These are phyloP conservation scores for Eospalax fontanierii DNA, from an alignment of 2,797 vertebrate genomes.

Conservation along the genomic window DNA sequence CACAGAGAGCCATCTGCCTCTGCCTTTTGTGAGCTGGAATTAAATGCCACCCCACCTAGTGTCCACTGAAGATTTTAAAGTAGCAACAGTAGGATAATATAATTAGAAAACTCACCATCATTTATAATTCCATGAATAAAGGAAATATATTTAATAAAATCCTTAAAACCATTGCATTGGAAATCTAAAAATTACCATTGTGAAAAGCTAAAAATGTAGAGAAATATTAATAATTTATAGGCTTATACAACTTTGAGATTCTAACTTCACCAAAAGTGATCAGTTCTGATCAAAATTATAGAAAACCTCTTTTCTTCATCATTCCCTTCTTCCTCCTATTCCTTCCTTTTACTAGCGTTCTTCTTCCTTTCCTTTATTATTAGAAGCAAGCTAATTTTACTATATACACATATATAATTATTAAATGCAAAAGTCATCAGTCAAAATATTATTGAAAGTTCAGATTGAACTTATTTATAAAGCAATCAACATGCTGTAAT, in stretches of 20 bases:
- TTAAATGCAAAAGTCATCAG: background rate
- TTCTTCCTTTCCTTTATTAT: background rate
- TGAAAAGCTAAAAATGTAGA: background rate
- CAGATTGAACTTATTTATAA: background rate
- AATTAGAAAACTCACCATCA: constrained; percentile 14
- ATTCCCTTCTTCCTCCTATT: background rate
- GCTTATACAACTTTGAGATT: background rate
- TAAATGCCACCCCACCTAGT: too few relatives aligned
- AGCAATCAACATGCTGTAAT: background rate
- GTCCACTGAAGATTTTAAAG: background rate
- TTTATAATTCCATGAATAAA: background rate
- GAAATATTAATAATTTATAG: background rate
- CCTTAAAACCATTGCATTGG: background rate
- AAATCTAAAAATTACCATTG: background rate
- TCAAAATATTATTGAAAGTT: background rate
- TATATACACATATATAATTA: background rate
- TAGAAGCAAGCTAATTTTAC: constrained; percentile 7
- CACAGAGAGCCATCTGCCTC: too few relatives aligned
- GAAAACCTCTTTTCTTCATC: background rate
- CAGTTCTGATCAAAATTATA: background rate
- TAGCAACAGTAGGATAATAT: background rate
- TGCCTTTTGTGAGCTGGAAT: too few relatives aligned
- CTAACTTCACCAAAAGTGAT: background rate
- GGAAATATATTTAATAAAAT: constrained; percentile 11
- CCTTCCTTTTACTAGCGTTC: background rate